These are phyloP conservation scores for Drosophila fungiperda DNA, from an alignment of 2,888 invertebrate genomes.

Conservation along the genomic window DNA sequence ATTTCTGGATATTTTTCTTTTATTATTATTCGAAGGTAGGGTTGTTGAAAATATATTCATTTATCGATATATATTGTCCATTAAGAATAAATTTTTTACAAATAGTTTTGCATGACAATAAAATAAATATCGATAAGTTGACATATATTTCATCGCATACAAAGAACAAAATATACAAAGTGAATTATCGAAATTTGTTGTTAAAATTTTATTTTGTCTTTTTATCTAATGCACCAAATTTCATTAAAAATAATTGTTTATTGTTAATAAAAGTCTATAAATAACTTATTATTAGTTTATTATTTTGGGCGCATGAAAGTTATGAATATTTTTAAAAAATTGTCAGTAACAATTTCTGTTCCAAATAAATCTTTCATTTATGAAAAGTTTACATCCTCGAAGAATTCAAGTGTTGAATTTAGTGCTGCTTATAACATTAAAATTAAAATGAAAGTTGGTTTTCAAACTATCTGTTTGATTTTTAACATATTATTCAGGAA, in stretches of 20 bases:
- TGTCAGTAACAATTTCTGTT: not conserved
- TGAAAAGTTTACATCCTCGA: not conserved
- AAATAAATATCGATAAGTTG: not conserved
- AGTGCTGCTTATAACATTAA: not conserved
- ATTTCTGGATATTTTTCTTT: slow-evolving; percentile 30
- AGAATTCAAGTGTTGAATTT: not conserved
- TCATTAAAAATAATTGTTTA: not conserved
- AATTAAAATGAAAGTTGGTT: not conserved
- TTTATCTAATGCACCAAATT: not conserved
- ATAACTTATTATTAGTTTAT: not conserved
- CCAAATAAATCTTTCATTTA: not conserved
- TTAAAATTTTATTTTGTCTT: too few species aligned
- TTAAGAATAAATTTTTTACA: not conserved
- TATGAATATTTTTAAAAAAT: not conserved
- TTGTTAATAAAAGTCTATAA: not conserved
- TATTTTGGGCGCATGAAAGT: not conserved
- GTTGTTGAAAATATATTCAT: not conserved
- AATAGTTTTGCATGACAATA: not conserved
- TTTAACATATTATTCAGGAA: too few species aligned
- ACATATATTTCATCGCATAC: not conserved
- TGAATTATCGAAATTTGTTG: not conserved
- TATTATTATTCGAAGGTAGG: slow-evolving; percentile 17
- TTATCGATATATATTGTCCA: slow-evolving; percentile 1
- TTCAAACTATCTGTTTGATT: not conserved
- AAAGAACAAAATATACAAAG: not conserved